Percentiles rank a stretch among this genome's conserved stretches.
Evolutionary conservation across 1,140 invertebrate genomes (phyloP).

Genomic region (Melipona quadrifasciata): DNA sequence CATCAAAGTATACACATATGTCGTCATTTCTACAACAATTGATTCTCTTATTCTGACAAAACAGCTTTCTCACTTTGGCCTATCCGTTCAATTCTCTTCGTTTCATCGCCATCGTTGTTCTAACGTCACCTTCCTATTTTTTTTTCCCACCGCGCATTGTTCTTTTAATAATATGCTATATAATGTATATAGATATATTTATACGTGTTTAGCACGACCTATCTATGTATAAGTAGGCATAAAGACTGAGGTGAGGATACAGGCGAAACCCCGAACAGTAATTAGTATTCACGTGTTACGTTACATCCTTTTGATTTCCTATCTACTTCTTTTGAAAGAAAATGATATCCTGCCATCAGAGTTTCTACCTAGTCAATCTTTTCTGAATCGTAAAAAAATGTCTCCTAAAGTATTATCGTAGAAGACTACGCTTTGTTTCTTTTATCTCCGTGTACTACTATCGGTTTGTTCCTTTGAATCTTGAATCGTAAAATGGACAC

Average conservation of each 20-base stretch:
- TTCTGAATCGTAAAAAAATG: neutral
- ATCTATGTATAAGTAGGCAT: slow-evolving; percentile 54
- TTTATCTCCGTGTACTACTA: neutral
- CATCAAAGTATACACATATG: slow-evolving; percentile 8
- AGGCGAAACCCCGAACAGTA: slow-evolving; percentile 39
- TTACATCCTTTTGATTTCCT: slow-evolving; percentile 29
- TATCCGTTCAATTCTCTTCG: neutral
- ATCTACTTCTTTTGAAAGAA: slow-evolving; percentile 17
- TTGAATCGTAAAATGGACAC: slow-evolving; percentile 12
- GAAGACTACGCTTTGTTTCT: neutral
- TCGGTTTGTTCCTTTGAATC: neutral
- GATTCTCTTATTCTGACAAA: slow-evolving; percentile 33
- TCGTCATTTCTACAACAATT: neutral
- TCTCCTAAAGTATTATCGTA: neutral
- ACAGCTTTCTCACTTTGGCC: neutral
- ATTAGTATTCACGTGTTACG: slow-evolving; percentile 15
- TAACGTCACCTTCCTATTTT: neutral
- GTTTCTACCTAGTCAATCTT: neutral
- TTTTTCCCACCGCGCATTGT: slow-evolving; percentile 15
- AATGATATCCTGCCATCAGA: slow-evolving; percentile 5
- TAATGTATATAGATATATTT: slow-evolving; percentile 50
- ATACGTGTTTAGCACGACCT: slow-evolving; percentile 48
- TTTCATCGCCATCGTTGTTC: slow-evolving; percentile 40
- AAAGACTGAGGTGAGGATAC: slow-evolving; percentile 51
- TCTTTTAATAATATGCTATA: slow-evolving; percentile 36